These are phyloP conservation scores for Arbacia lixula DNA, from an alignment of 53 echinoderm and acorn worm genomes.

Conservation along the genomic window DNA sequence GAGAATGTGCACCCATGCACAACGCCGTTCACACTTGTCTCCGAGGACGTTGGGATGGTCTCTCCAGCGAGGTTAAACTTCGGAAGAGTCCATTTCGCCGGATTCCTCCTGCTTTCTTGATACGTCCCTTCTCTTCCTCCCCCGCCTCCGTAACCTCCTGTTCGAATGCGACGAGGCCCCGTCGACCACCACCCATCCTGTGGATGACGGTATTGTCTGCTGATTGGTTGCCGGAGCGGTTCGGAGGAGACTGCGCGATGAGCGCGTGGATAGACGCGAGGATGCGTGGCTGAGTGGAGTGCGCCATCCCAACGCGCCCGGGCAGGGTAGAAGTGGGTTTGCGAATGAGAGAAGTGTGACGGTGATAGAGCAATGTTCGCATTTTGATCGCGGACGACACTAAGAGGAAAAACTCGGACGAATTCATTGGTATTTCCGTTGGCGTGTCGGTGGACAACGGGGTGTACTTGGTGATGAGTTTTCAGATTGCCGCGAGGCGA, in stretches of 20 bases:
- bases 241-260: slow-evolving; percentile 10
- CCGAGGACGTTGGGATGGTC: slow-evolving; percentile 68
- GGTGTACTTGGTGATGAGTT: not conserved
- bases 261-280: not conserved
- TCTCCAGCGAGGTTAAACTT: slow-evolving; percentile 74
- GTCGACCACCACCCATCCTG: no score
- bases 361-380: slow-evolving; percentile 29
- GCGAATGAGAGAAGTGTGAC: not conserved
- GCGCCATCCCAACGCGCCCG: slow-evolving; percentile 6
- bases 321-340: not conserved
- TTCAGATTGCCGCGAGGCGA: slow-evolving; percentile 3
- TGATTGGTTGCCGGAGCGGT: slow-evolving; percentile 9
- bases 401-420: slow-evolving; percentile 23
- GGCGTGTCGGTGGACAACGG: not conserved
- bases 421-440: slow-evolving; percentile 19
- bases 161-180: no score
- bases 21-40: slow-evolving; percentile 55
- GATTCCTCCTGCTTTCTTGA: not conserved
- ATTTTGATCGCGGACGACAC: slow-evolving; percentile 22
- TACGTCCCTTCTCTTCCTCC: not conserved
- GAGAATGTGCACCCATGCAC: not conserved
- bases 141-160: not conserved
- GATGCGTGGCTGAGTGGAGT: not conserved
- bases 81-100: slow-evolving; percentile 28
- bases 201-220: not conserved